Base-by-base conservation (phyloP, 1,140 invertebrate genomes). In the Temnothorax curvispinosus region DNA sequence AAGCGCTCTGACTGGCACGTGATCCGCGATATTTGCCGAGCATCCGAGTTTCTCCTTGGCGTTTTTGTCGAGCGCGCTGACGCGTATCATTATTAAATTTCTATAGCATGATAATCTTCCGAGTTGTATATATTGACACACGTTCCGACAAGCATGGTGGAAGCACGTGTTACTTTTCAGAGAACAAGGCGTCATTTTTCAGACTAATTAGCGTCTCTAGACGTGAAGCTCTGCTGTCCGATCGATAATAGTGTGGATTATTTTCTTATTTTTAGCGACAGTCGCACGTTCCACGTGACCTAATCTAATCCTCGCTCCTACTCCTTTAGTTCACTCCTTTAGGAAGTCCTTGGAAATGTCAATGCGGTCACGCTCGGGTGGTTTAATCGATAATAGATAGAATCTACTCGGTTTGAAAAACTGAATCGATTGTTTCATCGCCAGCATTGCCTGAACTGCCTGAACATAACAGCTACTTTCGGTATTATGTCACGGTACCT, bases 341-440 rank as follows among this genome's bases (percentile, higher is more conserved):
- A 89, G 64, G 54, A 50, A 82, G 62, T 87, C 88, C 88, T 90
- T 90, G 88, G 54, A 72, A 82, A 77, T 89, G 56, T 87, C 76
- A 69, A 41, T 60, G 47, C 41, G 35, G 88, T 82, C 58, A 87
- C 64, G 88, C 85, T 89, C 35, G 47, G 52, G 65, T 65, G 54
- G 6, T 32, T 86, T 21, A 78, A 44, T 89, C 76, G 64, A 87
- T 76, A 81, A 58, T 75, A 74, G 11, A 62, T 27, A 58, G 71
- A 76, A 47, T 60, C 69, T 74, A 47, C 41, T 75, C 11, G 80
- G 0, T 62, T 54, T 32, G 32, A 52, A 65, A 71, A 82, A 86
- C 58, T 35, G 41, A 71, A 87, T 87, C 32, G 54, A 78, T 62
- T 58, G 50, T 84, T 87, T 71, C 54, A 69, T 69, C 77, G 38